Base-by-base conservation (phyloP, 23 tunicate genomes). In the Trididemnum clinides region DNA sequence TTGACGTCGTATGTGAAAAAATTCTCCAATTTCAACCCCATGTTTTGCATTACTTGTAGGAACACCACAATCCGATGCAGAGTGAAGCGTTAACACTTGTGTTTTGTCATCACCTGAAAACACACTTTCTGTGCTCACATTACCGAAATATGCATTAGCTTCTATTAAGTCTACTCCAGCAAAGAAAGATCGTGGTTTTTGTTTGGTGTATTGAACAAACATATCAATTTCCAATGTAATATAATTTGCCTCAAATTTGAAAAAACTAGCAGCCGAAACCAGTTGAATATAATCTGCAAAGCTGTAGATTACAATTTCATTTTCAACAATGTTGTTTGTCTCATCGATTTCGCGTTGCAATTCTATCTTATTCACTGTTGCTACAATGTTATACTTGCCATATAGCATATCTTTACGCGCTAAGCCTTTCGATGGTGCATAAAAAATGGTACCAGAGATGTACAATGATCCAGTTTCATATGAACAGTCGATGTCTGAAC, bases 61-160 rank as follows among this genome's bases (percentile, higher is more conserved):
- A 6, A 6, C 10, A 5, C 37, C 75, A 31, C 75, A 66, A 3
- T 66, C 75, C 7, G 7, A 5, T 10, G 30, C 75, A 10, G 10
- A 3, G 4, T 66, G 30, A 5, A 66, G 37, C 31, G 30, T 66
- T 29, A 66, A 32, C 6, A 31, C 36, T 3, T 32, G 30, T 4
- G 75, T 2, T 3, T 36, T 4, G 19, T 3, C 37, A 3, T 3
- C 7, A 28, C 10, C 2, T 5, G 75, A 3, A 66, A 66, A 66
- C 7, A 37, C 36, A 31, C 31, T 6, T 7, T 54, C 6, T 19
- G 33, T 27, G 25, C 20, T 30, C 4, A 73, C 69, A 30, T 51
- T 35, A 2, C 83, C 83, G 51, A 78, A 78, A 32, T 29, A 78
- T 2, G 66, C 64, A 26, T 78, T 28, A 31, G 51, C 26, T 28